Percentiles rank a stretch among this genome's conserved stretches.
Conservation (phyloP, 1,140 invertebrate species). For the Zaprionus camerounensis region DNA sequence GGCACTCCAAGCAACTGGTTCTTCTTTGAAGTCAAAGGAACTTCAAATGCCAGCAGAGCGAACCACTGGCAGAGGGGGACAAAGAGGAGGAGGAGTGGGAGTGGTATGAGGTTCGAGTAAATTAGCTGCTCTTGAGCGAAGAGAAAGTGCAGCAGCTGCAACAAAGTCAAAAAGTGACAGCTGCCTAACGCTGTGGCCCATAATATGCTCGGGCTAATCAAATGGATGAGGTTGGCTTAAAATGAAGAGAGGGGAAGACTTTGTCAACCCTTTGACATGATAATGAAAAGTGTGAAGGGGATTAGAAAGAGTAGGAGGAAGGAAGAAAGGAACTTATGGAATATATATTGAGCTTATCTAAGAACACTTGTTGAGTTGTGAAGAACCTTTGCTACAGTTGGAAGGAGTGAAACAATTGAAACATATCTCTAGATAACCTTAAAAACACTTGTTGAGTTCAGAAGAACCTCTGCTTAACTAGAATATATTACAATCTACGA, state of each 20-base stretch:
- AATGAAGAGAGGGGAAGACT: neutral
- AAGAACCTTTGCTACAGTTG: neutral
- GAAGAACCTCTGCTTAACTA: no score
- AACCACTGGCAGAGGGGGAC: neutral
- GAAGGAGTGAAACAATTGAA: neutral
- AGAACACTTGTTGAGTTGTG: neutral
- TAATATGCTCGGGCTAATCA: constrained; percentile 45
- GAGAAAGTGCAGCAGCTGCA: constrained; percentile 15
- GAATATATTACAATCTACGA: no score
- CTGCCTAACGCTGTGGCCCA: constrained; percentile 35
- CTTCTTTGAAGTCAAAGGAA: constrained; percentile 79
- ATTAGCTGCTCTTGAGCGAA: constrained; percentile 67
- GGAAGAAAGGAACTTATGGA: neutral
- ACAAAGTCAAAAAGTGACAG: constrained; percentile 44
- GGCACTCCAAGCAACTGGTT: constrained; percentile 78
- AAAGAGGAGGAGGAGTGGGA: neutral
- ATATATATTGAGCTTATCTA: neutral
- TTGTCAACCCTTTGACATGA: constrained; percentile 9
- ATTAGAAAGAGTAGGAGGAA: no score
- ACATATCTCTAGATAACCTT: no score
- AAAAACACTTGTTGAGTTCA: neutral
- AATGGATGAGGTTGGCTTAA: constrained; percentile 22
- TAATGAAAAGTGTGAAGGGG: neutral
- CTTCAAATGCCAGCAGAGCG: constrained; percentile 31
- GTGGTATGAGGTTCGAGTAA: constrained; percentile 56